phyloP scores from a whole-genome alignment of 2,888 invertebrate genomes.

The Aphidoletes aphidimyza region DNA sequence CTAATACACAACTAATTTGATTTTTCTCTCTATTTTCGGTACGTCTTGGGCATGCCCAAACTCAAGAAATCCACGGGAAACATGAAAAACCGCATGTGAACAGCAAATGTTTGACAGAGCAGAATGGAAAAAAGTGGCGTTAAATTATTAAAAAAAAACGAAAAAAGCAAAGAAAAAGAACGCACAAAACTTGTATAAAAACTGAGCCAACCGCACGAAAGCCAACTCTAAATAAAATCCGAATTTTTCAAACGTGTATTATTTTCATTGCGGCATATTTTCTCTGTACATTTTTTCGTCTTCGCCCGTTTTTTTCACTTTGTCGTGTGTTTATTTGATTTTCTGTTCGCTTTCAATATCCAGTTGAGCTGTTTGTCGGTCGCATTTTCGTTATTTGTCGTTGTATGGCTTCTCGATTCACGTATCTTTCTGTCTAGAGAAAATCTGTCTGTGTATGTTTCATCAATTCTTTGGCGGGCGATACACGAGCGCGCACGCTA shows the following conservation, averaged over 20 bases:
- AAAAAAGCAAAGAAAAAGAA: background rate
- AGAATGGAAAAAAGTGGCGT: background rate
- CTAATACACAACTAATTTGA: too few species aligned
- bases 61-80: background rate
- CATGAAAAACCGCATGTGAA: constrained; percentile 21
- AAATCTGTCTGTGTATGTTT: background rate
- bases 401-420: background rate
- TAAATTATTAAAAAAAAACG: constrained; percentile 5
- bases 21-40: background rate
- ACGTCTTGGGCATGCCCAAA: too few species aligned
- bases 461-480: background rate
- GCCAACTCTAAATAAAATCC: constrained; percentile 20
- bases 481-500: background rate
- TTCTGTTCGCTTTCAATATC: constrained; percentile 14
- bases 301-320: background rate
- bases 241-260: constrained; percentile 33
- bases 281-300: background rate
- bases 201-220: constrained; percentile 37
- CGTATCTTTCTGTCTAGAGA: too few species aligned
- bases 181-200: background rate
- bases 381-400: background rate
- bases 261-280: constrained; percentile 49
- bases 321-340: constrained; percentile 25
- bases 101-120: constrained; percentile 1
- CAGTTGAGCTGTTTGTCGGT: background rate